Evolutionary conservation across 2,113 vertebrate species (phyloP), one percentile per base, ranked within the genome.

Genomic region (Sciurus niger): DNA sequence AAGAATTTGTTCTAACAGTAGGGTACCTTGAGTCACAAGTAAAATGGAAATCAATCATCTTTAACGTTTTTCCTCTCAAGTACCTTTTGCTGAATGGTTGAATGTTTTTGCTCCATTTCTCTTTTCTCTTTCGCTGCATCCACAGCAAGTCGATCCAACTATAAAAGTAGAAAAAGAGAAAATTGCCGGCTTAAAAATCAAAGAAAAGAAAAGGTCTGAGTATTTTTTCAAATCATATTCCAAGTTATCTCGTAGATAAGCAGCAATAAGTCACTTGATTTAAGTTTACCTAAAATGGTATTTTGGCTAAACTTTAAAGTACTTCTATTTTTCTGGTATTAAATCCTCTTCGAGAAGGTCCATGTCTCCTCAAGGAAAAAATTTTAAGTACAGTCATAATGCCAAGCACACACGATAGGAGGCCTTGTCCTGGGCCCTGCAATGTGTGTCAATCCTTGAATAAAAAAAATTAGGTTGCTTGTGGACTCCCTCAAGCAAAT

Each of bases 31-130:
- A 91, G 85, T n/a, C 20, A 94, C 70, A 89, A 9, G 9, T 9
- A 94, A 97, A 97, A 91, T 0, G 25, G 60, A 82, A 91, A 53
- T 97, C 46, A 92, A 53, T 43, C 30, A 60, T 34, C 34, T 84
- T 78, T 70, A 72, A 67, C 7, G 40, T 40, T 73, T 88, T 74
- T 94, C 84, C 73, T 28, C 9, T 53, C 32, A 34, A 53, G 85
- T 99, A 99, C 99, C 99, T 99, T 99, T 98, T 99, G 99, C 73
- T 99, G 99, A 98, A 99, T 99, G 96, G 99, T 99, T 94, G 99
- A 99, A 98, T 99, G 99, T 94, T 99, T 99, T 96, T 99, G 99
- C 95, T 99, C 99, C 99, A 99, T 99, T 96, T 99, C 99, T 97
- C 99, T 99, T 98, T 99, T 99, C 98, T 99, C 99, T 98, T 99